phyloP scores from a whole-genome alignment of 1,140 invertebrate species.

The Euura lappo region DNA sequence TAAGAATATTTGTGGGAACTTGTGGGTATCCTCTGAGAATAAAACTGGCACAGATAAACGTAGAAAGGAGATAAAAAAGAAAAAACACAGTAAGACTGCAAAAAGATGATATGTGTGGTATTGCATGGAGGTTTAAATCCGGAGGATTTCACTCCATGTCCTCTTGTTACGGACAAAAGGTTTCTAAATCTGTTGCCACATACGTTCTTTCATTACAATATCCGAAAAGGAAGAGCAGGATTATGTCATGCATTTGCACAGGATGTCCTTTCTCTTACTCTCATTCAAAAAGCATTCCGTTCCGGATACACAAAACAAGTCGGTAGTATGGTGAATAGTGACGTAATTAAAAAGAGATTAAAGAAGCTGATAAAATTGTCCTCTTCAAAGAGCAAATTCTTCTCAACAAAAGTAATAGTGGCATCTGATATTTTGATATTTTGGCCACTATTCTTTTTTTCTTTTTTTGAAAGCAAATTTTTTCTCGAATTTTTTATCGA shows the following conservation, averaged over 20 bases:
- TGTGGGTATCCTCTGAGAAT: not conserved
- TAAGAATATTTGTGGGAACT: not conserved
- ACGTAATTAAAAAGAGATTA: no score
- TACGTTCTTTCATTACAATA: not conserved
- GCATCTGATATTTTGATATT: no score
- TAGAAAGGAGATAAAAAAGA: not conserved
- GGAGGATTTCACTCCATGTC: not conserved
- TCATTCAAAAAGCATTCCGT: not conserved
- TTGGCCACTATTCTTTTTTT: no score
- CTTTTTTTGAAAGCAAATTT: no score
- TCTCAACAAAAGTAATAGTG: no score
- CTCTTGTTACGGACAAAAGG: not conserved
- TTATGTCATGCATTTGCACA: not conserved
- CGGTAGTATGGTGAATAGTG: no score
- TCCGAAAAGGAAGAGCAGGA: not conserved
- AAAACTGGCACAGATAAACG: not conserved
- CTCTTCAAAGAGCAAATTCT: no score
- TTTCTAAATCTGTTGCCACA: not conserved
- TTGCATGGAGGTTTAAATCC: not conserved
- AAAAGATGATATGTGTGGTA: not conserved
- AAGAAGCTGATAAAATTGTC: no score
- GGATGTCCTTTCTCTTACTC: not conserved
- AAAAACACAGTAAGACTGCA: not conserved
- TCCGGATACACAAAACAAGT: no score
- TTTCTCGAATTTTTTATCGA: no score